phyloP scores from a whole-genome alignment of 2,113 vertebrate genomes.

The Prietella phreatophila region DNA sequence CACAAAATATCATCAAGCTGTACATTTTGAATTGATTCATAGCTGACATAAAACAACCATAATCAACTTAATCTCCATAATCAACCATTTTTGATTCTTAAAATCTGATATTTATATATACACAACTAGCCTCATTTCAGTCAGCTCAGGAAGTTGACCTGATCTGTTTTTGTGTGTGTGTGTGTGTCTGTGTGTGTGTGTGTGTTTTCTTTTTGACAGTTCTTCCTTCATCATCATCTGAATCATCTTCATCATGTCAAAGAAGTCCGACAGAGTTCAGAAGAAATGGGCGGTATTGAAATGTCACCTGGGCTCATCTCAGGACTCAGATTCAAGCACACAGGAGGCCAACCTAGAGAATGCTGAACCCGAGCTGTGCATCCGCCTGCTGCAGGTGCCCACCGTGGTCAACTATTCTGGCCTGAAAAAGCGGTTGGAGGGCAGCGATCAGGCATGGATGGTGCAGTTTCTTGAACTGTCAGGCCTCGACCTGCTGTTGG shows the following conservation, averaged over 20 bases:
- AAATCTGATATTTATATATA: not conserved
- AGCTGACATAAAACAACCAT: not conserved
- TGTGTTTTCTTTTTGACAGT: not conserved
- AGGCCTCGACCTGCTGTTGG: constrained; percentile 90
- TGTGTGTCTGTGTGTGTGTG: too few species aligned
- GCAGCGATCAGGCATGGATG: constrained; percentile 90
- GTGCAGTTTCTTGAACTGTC: constrained; percentile 94
- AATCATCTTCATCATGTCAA: constrained; percentile 72
- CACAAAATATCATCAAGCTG: not conserved
- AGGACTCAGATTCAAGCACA: constrained; percentile 78
- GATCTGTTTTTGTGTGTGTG: not conserved
- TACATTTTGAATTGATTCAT: not conserved
- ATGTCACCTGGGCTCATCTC: constrained; percentile 81
- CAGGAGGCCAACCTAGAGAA: constrained; percentile 93
- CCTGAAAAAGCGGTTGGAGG: constrained; percentile 88
- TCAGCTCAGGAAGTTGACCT: not conserved
- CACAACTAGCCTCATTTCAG: not conserved
- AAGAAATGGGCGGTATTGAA: constrained; percentile 89
- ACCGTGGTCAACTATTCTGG: constrained; percentile 95
- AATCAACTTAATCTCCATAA: not conserved
- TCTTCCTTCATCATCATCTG: constrained; percentile 3
- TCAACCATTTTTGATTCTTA: not conserved
- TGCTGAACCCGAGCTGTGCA: constrained; percentile 93
- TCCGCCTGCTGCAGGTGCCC: constrained; percentile 90
- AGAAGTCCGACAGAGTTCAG: constrained; percentile 76